phyloP scores from a whole-genome alignment of 1,140 invertebrate genomes.

The Araneus ventricosus region DNA sequence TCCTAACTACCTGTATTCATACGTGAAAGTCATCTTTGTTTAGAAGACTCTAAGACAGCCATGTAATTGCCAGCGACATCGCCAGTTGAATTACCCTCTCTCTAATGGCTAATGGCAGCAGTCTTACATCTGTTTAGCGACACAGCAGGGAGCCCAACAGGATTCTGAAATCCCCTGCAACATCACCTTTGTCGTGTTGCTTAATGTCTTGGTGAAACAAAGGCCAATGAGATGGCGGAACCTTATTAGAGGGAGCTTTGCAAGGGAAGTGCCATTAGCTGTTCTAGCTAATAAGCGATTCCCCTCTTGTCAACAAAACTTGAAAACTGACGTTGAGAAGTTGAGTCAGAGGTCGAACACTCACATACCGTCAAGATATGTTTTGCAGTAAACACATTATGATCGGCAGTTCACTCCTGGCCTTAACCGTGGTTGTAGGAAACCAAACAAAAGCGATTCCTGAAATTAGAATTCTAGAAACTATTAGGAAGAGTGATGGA shows the following conservation, averaged over 20 bases:
- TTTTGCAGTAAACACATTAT: too few species aligned
- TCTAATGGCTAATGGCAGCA: not conserved
- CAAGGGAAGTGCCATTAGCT: not conserved
- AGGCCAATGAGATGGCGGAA: not conserved
- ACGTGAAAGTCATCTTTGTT: too few species aligned
- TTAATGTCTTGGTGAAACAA: slow-evolving; percentile 1
- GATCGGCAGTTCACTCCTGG: too few species aligned
- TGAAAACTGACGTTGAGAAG: not conserved
- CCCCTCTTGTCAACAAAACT: not conserved
- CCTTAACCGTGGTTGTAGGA: too few species aligned
- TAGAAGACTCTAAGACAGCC: not conserved
- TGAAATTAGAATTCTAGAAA: too few species aligned
- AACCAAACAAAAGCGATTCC: too few species aligned
- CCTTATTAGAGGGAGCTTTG: not conserved
- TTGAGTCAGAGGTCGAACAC: not conserved
- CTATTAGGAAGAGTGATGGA: too few species aligned
- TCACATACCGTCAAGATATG: too few species aligned
- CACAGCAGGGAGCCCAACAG: not conserved
- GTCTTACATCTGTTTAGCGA: not conserved
- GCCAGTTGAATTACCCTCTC: not conserved
- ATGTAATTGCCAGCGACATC: not conserved
- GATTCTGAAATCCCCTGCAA: not conserved
- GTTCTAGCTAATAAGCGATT: not conserved
- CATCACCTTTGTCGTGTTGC: not conserved
- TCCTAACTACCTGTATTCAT: too few species aligned